Conservation (phyloP, 1,140 invertebrate genomes). For the Bombyx mandarina region DNA sequence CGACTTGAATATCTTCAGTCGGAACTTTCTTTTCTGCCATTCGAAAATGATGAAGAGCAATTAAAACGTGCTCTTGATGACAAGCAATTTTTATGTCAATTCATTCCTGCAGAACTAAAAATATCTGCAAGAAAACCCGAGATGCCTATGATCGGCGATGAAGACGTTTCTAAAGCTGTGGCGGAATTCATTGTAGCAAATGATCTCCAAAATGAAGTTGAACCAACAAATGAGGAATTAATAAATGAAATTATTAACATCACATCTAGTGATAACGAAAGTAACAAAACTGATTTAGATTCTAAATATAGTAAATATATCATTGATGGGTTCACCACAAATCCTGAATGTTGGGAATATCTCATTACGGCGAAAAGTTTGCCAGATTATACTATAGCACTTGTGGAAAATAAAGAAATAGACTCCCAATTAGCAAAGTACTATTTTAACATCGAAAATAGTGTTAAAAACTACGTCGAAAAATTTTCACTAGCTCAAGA, state of each 20-base stretch:
- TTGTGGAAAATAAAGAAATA: conserved; percentile 66
- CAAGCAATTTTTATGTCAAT: conserved; percentile 27
- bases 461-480: conserved; percentile 39
- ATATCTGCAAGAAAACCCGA: conserved; percentile 32
- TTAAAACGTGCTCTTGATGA: conserved; percentile 27
- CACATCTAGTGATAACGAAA: conserved; percentile 50
- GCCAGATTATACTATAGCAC: conserved; percentile 69
- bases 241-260: conserved; percentile 47
- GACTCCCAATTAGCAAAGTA: conserved; percentile 43
- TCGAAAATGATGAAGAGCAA: conserved; percentile 33
- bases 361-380: conserved; percentile 52
- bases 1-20: conserved; percentile 18
- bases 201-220: conserved; percentile 50
- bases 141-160: conserved; percentile 41
- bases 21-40: conserved; percentile 33
- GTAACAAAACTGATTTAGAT: conserved; percentile 24
- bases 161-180: conserved; percentile 48
- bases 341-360: conserved; percentile 60
- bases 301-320: conserved; percentile 69
- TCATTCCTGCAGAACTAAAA: conserved; percentile 34
- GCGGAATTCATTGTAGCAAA: conserved; percentile 43
- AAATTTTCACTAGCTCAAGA: conserved; percentile 37
- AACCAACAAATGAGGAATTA: conserved; percentile 42
- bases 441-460: conserved; percentile 35
- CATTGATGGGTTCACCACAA: conserved; percentile 70